phyloP scores from a whole-genome alignment of 1,140 invertebrate species.

The Centruroides sculpturatus region DNA sequence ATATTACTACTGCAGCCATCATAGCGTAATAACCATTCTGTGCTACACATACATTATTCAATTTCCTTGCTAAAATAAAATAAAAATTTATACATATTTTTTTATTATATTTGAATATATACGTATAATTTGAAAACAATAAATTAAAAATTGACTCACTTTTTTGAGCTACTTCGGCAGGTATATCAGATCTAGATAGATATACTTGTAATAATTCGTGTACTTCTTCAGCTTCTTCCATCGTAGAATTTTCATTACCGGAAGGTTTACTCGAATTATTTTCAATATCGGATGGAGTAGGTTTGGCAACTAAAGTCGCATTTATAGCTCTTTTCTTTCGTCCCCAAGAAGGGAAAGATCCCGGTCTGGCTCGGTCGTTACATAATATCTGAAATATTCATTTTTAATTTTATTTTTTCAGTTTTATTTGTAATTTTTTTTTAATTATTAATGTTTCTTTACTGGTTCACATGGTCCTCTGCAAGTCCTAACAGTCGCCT shows the following conservation, averaged over 20 bases:
- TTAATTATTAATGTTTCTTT: conserved; percentile 9
- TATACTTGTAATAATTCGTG: conserved; percentile 23
- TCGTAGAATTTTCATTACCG: conserved; percentile 1
- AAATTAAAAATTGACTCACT: no score
- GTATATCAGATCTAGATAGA: conserved; percentile 21
- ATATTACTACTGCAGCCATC: conserved; percentile 49
- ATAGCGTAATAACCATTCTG: conserved; percentile 58
- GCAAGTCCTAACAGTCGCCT: conserved; percentile 77
- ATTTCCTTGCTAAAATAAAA: no score
- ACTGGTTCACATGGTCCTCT: conserved; percentile 74
- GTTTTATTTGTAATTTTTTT: not conserved
- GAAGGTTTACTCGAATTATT: not conserved
- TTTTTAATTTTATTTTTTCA: not conserved
- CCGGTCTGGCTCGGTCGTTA: conserved; percentile 15
- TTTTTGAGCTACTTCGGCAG: conserved; percentile 9
- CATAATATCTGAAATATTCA: conserved; percentile 16
- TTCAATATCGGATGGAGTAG: not conserved
- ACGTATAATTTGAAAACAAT: no score
- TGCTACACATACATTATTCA: conserved; percentile 45
- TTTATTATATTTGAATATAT: no score
- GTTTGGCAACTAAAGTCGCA: not conserved
- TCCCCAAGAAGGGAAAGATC: conserved; percentile 22
- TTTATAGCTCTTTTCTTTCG: conserved; percentile 3
- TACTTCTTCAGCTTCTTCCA: conserved; percentile 21
- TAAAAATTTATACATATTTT: no score